Evolutionary conservation across 2,888 invertebrate species (phyloP), one percentile per base, ranked within the genome.

Genomic region (Ectemnius lituratus): DNA sequence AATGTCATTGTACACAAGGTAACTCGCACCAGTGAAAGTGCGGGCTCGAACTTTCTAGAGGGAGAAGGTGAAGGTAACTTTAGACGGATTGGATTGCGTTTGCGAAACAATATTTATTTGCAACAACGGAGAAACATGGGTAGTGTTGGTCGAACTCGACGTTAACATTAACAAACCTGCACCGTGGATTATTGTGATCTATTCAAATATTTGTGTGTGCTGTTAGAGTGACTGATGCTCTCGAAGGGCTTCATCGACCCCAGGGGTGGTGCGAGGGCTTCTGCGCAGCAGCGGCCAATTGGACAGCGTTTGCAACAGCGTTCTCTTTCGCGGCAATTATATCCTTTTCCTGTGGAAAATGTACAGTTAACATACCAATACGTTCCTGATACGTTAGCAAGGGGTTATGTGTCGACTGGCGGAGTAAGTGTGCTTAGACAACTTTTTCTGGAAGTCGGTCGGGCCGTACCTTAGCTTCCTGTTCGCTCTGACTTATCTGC

Each of bases 281-380:
- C 23, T 86, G 84, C 37, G 37, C 37, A 37, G 37, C 47, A 6
- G 70, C 83, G 0, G 85, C 86, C 49, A 87, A 84, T 58, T 89
- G 88, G 0, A 90, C 79, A 0, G 90, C 90, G n/a, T 85, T 84
- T 2, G 88, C 89, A 14, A 90, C 88, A 4, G 88, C 88, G 63
- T 90, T 88, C 78, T 90, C 89, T 75, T 89, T 90, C 0, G 89
- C 89, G 2, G 90, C 90, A 14, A 89, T 79, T 59, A 89, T 81
- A 70, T 89, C 88, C 62, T 86, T 88, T 59, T 85, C 86, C 90
- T 90, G 64, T 8, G 37, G 37, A 37, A 37, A 11, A 4, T 6
- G 4, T 11, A 37, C 1, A 37, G 0, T 37, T 6, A 1, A 37
- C 37, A 8, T 37, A 11, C 37, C 37, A 37, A 6, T 37, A 37